Base-by-base conservation (phyloP, 2,888 invertebrate species). In the Tortricodes alternella region DNA sequence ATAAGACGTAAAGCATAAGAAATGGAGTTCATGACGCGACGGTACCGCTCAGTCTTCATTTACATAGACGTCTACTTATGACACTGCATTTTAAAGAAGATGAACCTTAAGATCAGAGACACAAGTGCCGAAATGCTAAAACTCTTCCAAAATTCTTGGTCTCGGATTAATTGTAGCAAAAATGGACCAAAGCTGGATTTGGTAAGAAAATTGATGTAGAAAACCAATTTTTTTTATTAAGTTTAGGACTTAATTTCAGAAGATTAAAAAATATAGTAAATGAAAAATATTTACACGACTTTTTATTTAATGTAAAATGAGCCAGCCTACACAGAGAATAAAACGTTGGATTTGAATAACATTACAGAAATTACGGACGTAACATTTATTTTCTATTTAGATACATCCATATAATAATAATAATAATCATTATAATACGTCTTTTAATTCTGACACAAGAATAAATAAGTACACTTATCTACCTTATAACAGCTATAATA, bases 141-240 rank as follows among this genome's bases (percentile, higher is more conserved):
- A 11, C 29, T 29, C 11, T 11, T n/a, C 4, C 15, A 9, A 9
- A 23, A 13, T 15, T 8, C 41, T 9, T 15, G 7, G 13, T 55
- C 46, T 49, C 50, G 27, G 29, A 56, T 38, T 46, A 48, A 50
- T 32, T 27, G 11, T 51, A 50, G 46, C 44, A 16, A 37, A 41
- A 46, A 62, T 43, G 62, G 62, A 60, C 62, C 62, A 62, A 60
- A 51, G 46, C 35, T 49, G 23, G 35, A 56, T 58, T 60, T 62
- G 53, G 60, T 51, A 19, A 15, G 44, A 11, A 32, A 52, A 50
- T 60, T 35, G 52, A 44, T 46, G 35, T 37, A 56, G n/a, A n/a
- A n/a, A n/a, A 37, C 18, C 56, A 48, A 24, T 32, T 50, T 50
- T 50, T 50, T 29, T 37, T 49, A 43, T 19, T 52, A 46, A 19